phyloP scores from a whole-genome alignment of 2,888 invertebrate species.

The Orthonevra nobilis region DNA sequence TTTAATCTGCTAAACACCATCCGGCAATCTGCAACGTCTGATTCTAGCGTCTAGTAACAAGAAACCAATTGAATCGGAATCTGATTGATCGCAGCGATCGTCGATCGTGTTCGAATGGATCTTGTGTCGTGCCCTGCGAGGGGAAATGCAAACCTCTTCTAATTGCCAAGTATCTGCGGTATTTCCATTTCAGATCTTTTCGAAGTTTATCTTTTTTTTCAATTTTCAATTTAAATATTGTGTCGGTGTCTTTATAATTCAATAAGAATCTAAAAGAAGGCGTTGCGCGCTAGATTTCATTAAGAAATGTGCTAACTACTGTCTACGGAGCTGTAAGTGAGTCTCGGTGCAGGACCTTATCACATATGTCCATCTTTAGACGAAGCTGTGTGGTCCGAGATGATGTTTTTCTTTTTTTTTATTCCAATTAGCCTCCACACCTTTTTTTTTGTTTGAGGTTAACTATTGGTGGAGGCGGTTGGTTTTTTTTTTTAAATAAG shows the following conservation, averaged over 20 bases:
- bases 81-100: slow-evolving; percentile 3
- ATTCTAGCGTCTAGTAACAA: slow-evolving; percentile 1
- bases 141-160: slow-evolving; percentile 1
- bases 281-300: slow-evolving; percentile 32
- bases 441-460: slow-evolving; percentile 58
- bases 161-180: slow-evolving; percentile 2
- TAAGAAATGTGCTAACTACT: slow-evolving; percentile 46
- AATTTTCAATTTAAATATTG: slow-evolving; percentile 13
- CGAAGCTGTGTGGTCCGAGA: slow-evolving; percentile 35
- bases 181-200: slow-evolving; percentile 31
- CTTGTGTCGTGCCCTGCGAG: not conserved
- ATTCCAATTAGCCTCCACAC: slow-evolving; percentile 50
- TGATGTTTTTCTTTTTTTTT: not conserved
- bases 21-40: slow-evolving; percentile 1
- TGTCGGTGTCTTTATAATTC: slow-evolving; percentile 44
- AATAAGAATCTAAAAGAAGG: slow-evolving; percentile 5
- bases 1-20: not conserved
- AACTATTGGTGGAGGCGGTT: slow-evolving; percentile 55
- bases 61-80: no score
- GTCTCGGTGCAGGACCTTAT: slow-evolving; percentile 24
- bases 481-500: slow-evolving; percentile 46
- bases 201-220: slow-evolving; percentile 17
- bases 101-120: not conserved
- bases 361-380: slow-evolving; percentile 40
- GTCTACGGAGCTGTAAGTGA: not conserved